Evolutionary conservation across 2,797 vertebrate genomes (phyloP).

Genomic region (Microctenopoma lineatum): DNA sequence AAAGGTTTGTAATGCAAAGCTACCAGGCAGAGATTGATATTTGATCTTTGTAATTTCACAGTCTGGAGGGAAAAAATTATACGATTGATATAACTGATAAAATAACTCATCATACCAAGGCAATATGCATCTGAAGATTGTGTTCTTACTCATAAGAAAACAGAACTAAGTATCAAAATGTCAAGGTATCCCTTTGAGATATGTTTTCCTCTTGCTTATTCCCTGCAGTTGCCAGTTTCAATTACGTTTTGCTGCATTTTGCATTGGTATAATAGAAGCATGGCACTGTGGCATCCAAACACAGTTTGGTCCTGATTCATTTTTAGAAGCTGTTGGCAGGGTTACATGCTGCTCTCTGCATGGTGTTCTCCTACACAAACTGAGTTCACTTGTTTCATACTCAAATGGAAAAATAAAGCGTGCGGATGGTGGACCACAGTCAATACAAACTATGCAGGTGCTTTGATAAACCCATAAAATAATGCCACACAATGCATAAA

Average conservation of each 20-base stretch:
- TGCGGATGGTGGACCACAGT: slow-evolving; percentile 21
- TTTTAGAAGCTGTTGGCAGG: slow-evolving; percentile 50
- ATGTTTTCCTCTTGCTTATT: slow-evolving; percentile 33
- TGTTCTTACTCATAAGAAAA: slow-evolving; percentile 20
- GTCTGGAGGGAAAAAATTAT: neutral
- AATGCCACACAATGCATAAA: slow-evolving; percentile 18
- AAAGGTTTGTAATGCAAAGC: neutral
- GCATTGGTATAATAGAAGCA: slow-evolving; percentile 43
- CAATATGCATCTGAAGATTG: slow-evolving; percentile 17
- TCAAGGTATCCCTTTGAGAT: slow-evolving; percentile 42
- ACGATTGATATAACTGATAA: slow-evolving; percentile 2
- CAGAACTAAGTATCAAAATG: slow-evolving; percentile 32
- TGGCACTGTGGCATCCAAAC: slow-evolving; percentile 48
- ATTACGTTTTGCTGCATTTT: slow-evolving; percentile 41
- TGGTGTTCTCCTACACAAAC: slow-evolving; percentile 43
- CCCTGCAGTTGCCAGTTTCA: slow-evolving; percentile 33
- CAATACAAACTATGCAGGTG: slow-evolving; percentile 16
- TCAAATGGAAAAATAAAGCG: slow-evolving; percentile 47
- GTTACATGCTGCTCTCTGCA: slow-evolving; percentile 58
- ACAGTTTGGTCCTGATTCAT: slow-evolving; percentile 56
- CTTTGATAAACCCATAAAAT: slow-evolving; percentile 38
- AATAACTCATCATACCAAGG: neutral
- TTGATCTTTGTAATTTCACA: neutral
- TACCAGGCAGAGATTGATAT: neutral
- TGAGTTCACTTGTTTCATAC: slow-evolving; percentile 40